A percentile compares a stretch with the other conserved stretches of the same genome.
phyloP scores from a whole-genome alignment of 1,140 invertebrate species.

The Anoplophora glabripennis region DNA sequence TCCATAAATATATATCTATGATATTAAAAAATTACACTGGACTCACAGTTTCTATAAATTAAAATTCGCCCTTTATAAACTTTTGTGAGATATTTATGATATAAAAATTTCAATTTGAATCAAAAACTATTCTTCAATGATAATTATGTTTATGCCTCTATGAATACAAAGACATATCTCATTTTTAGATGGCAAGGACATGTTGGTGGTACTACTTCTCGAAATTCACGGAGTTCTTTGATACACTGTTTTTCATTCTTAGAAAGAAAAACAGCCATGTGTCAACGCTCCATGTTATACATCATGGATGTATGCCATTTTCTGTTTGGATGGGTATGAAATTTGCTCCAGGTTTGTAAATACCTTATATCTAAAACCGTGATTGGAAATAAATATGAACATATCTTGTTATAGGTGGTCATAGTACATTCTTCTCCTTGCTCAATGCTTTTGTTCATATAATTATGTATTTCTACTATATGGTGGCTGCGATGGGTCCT shows the following conservation, averaged over 20 bases:
- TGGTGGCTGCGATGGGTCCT: constrained; percentile 87
- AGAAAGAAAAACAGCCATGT: constrained; percentile 91
- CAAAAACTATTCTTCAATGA: no score
- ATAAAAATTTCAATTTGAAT: no score
- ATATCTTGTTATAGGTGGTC: constrained; percentile 66
- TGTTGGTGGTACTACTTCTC: constrained; percentile 99
- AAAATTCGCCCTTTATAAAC: no score
- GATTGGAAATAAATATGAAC: no score
- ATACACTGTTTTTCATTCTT: constrained; percentile 90
- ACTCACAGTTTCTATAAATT: no score
- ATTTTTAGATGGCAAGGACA: constrained; percentile 79
- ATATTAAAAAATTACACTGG: no score
- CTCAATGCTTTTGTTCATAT: constrained; percentile 93
- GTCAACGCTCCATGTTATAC: constrained; percentile 90
- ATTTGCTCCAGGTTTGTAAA: constrained; percentile 77
- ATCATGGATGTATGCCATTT: constrained; percentile 94
- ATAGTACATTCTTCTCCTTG: constrained; percentile 87
- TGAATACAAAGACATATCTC: no score
- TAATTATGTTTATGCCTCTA: no score
- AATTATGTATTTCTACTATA: constrained; percentile 94
- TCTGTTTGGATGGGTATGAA: constrained; percentile 95
- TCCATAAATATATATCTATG: no score
- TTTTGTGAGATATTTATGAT: no score
- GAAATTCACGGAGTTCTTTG: constrained; percentile 95
- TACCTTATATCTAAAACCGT: not conserved